These are phyloP conservation scores for Luperina testacea DNA, from an alignment of 2,888 invertebrate species.

Conservation along the genomic window DNA sequence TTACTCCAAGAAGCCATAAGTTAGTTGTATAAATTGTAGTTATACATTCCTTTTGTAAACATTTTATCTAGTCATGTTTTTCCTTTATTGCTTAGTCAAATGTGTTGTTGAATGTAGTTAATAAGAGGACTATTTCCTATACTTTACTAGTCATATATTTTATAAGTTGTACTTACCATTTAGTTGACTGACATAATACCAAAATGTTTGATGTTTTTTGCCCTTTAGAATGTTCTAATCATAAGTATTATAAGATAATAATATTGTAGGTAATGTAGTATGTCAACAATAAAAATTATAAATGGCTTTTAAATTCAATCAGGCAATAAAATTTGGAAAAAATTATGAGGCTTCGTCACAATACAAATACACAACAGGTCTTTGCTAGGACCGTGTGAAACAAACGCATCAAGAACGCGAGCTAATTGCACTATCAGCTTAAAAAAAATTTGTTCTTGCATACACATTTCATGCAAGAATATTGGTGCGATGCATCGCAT, in stretches of 20 bases:
- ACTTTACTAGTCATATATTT: slow-evolving; percentile 49
- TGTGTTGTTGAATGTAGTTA: slow-evolving; percentile 33
- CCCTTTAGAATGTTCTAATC: slow-evolving; percentile 37
- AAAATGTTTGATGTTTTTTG: slow-evolving; percentile 57
- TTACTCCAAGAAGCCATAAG: slow-evolving; percentile 25
- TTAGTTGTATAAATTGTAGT: neutral
- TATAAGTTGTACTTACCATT: slow-evolving; percentile 60
- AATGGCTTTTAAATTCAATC: neutral
- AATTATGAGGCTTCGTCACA: neutral
- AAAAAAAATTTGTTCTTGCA: neutral
- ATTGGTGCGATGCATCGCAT: neutral
- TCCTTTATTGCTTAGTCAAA: slow-evolving; percentile 45
- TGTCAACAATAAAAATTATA: slow-evolving; percentile 1
- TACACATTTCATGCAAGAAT: neutral
- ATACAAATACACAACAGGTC: neutral
- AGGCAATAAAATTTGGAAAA: neutral
- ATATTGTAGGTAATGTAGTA: slow-evolving; percentile 17
- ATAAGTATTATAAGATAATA: slow-evolving; percentile 24
- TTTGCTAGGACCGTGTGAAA: neutral
- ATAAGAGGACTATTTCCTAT: slow-evolving; percentile 48
- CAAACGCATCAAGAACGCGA: no score
- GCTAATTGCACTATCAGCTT: slow-evolving; percentile 1
- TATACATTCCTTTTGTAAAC: slow-evolving; percentile 32
- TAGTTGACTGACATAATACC: slow-evolving; percentile 54
- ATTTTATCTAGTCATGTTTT: slow-evolving; percentile 60